Conservation (phyloP, 2,888 invertebrate species). For the Coelopa pilipes region DNA sequence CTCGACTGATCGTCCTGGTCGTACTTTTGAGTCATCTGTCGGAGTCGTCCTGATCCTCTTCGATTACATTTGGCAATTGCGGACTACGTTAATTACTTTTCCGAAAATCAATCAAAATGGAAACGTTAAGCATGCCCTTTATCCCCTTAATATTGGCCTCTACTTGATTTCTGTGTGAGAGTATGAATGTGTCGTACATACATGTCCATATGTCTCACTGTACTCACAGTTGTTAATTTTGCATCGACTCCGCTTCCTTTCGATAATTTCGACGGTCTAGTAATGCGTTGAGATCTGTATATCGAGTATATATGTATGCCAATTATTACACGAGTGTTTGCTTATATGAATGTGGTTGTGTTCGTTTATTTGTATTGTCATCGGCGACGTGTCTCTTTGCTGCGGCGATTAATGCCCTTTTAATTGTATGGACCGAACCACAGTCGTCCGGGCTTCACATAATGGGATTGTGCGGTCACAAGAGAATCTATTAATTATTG, state of each 20-base stretch:
- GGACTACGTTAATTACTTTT: too few species aligned
- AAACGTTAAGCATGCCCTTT: too few species aligned
- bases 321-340: not conserved
- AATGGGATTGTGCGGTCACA: not conserved
- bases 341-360: conserved; percentile 14
- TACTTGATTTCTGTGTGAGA: too few species aligned
- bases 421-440: conserved; percentile 7
- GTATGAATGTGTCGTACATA: too few species aligned
- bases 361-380: conserved; percentile 19
- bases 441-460: conserved; percentile 4
- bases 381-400: not conserved
- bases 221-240: not conserved
- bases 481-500: not conserved
- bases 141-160: too few species aligned
- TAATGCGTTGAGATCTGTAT: not conserved
- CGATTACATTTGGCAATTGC: too few species aligned
- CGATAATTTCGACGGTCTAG: not conserved
- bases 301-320: not conserved
- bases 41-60: too few species aligned
- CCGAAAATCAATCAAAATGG: too few species aligned
- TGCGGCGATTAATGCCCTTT: conserved; percentile 6
- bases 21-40: too few species aligned
- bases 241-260: not conserved
- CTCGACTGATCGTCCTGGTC: too few species aligned
- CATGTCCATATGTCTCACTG: too few species aligned